phyloP scores from a whole-genome alignment of 2,888 invertebrate species.

The Phyllotreta striolata region DNA sequence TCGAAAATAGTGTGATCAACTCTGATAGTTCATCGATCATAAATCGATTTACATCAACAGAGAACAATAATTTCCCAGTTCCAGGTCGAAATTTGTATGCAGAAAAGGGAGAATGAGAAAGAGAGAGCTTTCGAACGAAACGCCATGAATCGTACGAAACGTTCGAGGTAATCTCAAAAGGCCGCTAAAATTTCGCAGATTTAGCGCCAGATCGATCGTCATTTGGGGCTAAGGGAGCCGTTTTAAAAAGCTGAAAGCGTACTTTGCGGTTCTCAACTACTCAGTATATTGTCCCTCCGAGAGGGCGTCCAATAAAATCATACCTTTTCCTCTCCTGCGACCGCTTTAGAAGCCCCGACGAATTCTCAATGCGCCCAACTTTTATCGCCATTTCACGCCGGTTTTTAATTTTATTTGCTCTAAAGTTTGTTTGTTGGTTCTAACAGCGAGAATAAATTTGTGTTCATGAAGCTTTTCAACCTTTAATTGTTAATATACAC shows the following conservation, averaged over 20 bases:
- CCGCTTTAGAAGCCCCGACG: constrained; percentile 30
- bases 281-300: constrained; percentile 52
- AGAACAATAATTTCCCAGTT: too few species aligned
- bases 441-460: not conserved
- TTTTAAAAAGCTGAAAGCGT: constrained; percentile 63
- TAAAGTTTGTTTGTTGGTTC: too few species aligned
- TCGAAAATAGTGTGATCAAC: too few species aligned
- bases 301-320: constrained; percentile 60
- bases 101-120: too few species aligned
- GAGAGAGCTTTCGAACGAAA: too few species aligned
- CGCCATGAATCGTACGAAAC: constrained; percentile 15
- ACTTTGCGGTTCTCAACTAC: constrained; percentile 59
- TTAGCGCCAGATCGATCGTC: constrained; percentile 61
- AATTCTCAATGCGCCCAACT: constrained; percentile 8
- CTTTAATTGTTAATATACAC: too few species aligned
- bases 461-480: not conserved
- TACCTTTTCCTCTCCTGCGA: constrained; percentile 49
- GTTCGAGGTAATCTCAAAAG: constrained; percentile 50
- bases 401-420: constrained; percentile 4
- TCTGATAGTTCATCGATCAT: too few species aligned
- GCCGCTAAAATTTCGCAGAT: constrained; percentile 59
- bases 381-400: constrained; percentile 2
- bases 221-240: constrained; percentile 61
- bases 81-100: too few species aligned
- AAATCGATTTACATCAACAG: too few species aligned